phyloP scores from a whole-genome alignment of 2,888 invertebrate species.

The Sycophila texana region DNA sequence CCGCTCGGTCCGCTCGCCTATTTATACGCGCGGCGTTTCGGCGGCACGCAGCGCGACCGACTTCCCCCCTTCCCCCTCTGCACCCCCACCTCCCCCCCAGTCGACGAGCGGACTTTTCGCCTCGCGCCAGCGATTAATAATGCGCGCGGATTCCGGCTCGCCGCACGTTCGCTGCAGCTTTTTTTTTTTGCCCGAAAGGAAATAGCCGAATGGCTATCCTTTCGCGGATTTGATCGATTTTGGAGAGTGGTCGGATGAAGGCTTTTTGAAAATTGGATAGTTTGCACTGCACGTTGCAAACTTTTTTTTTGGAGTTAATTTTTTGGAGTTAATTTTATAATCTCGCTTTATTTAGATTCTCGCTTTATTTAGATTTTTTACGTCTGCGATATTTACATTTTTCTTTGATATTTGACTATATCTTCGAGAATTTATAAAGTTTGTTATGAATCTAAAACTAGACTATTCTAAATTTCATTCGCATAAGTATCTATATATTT shows the following conservation, averaged over 20 bases:
- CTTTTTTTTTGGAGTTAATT: too few relatives aligned
- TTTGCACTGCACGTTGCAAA: too few relatives aligned
- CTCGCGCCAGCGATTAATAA: slow-evolving; percentile 39
- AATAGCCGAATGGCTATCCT: not conserved
- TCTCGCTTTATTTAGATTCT: too few relatives aligned
- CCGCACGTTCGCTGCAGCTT: not conserved
- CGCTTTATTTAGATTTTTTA: too few relatives aligned
- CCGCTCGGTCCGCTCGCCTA: not conserved
- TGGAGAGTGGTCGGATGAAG: not conserved
- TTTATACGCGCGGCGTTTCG: not conserved
- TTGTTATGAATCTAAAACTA: too few relatives aligned
- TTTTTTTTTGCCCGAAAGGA: not conserved
- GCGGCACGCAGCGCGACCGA: slow-evolving; percentile 10
- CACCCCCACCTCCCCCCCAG: not conserved
- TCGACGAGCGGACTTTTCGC: slow-evolving; percentile 15
- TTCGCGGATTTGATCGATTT: slow-evolving; percentile 1
- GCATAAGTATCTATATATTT: not conserved
- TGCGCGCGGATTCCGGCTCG: slow-evolving; percentile 21
- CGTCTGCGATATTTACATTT: too few relatives aligned
- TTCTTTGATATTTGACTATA: too few relatives aligned
- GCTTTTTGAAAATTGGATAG: too few relatives aligned
- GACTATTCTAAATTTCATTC: too few relatives aligned
- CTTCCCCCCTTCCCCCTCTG: not conserved
- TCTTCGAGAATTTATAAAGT: too few relatives aligned
- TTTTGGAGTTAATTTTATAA: too few relatives aligned